A percentile compares a stretch with the other conserved stretches of the same genome.
Evolutionary conservation across 2,113 vertebrate species (phyloP).

Genomic region (Rynchops niger): DNA sequence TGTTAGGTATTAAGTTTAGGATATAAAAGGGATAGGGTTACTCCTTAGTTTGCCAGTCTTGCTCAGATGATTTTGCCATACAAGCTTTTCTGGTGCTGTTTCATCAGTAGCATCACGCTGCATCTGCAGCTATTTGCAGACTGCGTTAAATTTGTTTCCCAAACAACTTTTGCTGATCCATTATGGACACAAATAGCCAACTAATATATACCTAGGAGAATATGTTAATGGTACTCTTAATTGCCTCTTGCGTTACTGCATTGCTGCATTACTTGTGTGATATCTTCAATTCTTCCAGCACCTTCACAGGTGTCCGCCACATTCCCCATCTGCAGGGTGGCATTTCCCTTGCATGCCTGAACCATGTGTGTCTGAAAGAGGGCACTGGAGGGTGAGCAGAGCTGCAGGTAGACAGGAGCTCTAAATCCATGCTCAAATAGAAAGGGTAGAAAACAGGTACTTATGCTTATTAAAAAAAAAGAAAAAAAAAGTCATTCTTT

Average conservation of each 20-base stretch:
- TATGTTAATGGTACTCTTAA: background rate
- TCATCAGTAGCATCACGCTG: background rate
- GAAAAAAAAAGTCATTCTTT: background rate
- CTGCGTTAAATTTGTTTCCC: background rate
- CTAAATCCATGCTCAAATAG: background rate
- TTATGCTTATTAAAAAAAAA: background rate
- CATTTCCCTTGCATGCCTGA: background rate
- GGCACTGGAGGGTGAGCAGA: background rate
- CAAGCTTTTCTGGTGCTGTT: background rate
- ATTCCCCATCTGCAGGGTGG: background rate
- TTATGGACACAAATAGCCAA: background rate
- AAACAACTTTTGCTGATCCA: background rate
- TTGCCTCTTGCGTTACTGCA: background rate
- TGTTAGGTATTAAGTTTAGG: background rate
- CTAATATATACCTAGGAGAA: background rate
- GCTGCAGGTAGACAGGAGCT: background rate
- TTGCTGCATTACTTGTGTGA: background rate
- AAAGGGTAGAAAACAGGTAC: background rate
- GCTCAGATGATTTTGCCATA: background rate
- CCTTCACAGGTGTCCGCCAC: fast-evolving
- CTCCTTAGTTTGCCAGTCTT: background rate
- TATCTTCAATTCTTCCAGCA: background rate
- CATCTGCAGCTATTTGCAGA: background rate
- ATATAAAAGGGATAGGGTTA: background rate
- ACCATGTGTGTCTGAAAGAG: background rate